Conservation (phyloP, 1,140 invertebrate species). For the Conus ventricosus region DNA sequence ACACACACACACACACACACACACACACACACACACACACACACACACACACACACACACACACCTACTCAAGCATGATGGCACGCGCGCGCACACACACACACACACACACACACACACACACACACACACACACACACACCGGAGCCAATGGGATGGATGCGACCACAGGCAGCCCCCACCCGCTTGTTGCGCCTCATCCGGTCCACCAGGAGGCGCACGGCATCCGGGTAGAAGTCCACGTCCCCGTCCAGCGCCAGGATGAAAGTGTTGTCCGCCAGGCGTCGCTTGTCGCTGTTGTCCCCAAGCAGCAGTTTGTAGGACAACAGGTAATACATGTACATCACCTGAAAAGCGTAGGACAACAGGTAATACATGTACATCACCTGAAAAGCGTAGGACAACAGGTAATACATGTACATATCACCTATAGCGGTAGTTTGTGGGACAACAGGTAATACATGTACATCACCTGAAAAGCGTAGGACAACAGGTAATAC, state of each 20-base stretch:
- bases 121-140: not conserved
- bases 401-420: not conserved
- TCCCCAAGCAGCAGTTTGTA: slow-evolving; percentile 63
- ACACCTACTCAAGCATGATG: no score
- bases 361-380: slow-evolving; percentile 78
- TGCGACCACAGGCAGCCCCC: slow-evolving; percentile 78
- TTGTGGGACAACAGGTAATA: slow-evolving; percentile 76
- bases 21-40: not conserved
- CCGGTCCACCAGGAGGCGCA: slow-evolving; percentile 76
- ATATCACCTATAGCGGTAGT: slow-evolving; percentile 61
- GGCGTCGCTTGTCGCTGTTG: not conserved
- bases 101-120: no score
- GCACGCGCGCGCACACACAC: no score
- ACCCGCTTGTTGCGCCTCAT: slow-evolving; percentile 77
- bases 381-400: slow-evolving; percentile 74
- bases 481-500: slow-evolving; percentile 76
- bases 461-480: slow-evolving; percentile 80
- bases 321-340: slow-evolving; percentile 79
- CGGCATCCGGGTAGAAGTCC: slow-evolving; percentile 77
- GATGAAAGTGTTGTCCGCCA: slow-evolving; percentile 77
- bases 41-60: slow-evolving; percentile 12
- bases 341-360: slow-evolving; percentile 81
- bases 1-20: no score
- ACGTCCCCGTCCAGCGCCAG: slow-evolving; percentile 78
- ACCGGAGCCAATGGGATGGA: slow-evolving; percentile 75